Conservation (phyloP, 2,888 invertebrate genomes). For the Crossocerus cetratus region DNA sequence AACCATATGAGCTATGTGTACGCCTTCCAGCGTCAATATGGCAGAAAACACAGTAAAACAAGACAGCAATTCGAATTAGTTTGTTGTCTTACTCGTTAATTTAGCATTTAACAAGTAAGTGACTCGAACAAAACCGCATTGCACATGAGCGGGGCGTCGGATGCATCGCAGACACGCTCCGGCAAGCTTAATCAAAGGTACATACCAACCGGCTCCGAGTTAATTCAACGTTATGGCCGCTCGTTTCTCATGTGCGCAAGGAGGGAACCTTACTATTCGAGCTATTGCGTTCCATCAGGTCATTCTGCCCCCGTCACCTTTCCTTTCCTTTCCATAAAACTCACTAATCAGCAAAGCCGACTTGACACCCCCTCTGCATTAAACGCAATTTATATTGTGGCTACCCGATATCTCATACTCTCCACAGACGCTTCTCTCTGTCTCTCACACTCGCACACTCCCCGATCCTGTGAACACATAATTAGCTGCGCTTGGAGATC, state of each 20-base stretch:
- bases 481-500: too few species aligned
- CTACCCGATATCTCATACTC: too few species aligned
- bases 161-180: constrained; percentile 54
- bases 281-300: constrained; percentile 22
- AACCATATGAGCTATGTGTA: too few species aligned
- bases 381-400: too few species aligned
- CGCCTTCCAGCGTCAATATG: not conserved
- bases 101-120: constrained; percentile 8
- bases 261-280: constrained; percentile 30
- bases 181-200: constrained; percentile 53
- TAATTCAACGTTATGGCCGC: constrained; percentile 56
- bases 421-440: too few species aligned
- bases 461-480: too few species aligned
- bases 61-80: not conserved
- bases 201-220: constrained; percentile 44
- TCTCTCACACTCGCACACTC: too few species aligned
- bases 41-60: not conserved
- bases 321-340: too few species aligned
- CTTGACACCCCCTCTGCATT: too few species aligned
- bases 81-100: not conserved
- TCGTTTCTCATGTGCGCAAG: constrained; percentile 51
- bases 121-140: constrained; percentile 7
- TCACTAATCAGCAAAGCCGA: too few species aligned
- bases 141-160: constrained; percentile 27
- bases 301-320: too few species aligned